Evolutionary conservation across 23 tunicate species (phyloP).

Genomic region (Oikopleura vanhoeffeni): DNA sequence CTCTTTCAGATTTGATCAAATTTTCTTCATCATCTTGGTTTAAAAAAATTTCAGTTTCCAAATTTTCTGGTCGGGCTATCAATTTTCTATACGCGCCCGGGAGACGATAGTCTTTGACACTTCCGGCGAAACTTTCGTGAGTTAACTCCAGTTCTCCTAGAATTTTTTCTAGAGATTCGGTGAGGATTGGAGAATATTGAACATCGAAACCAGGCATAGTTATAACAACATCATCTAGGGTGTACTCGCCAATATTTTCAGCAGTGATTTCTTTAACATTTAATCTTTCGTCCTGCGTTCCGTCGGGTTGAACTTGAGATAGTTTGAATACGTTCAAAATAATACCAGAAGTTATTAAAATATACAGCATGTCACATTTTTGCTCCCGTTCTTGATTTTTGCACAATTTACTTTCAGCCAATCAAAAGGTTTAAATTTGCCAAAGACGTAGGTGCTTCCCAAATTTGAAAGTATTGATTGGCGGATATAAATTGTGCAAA

Average conservation of each 20-base stretch:
- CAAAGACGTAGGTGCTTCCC: no score
- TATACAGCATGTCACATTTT: no score
- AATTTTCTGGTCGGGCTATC: background rate
- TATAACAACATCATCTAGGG: background rate
- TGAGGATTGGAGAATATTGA: background rate
- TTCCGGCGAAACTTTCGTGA: background rate
- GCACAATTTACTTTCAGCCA: no score
- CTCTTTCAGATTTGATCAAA: background rate
- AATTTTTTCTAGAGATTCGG: background rate
- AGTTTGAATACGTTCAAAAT: no score
- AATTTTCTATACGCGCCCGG: background rate
- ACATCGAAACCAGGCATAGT: conserved; percentile 5
- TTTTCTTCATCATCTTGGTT: background rate
- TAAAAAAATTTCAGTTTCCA: background rate
- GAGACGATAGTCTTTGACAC: background rate
- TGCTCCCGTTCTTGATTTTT: no score
- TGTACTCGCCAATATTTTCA: background rate
- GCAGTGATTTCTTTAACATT: background rate
- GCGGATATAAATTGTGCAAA: no score
- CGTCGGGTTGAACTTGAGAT: background rate
- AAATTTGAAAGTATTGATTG: no score
- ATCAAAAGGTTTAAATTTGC: no score
- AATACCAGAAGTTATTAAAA: no score
- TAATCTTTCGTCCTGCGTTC: background rate
- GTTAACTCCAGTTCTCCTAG: background rate